These are phyloP conservation scores for Scaptomyza hsui DNA, from an alignment of 1,140 invertebrate genomes.

Conservation along the genomic window DNA sequence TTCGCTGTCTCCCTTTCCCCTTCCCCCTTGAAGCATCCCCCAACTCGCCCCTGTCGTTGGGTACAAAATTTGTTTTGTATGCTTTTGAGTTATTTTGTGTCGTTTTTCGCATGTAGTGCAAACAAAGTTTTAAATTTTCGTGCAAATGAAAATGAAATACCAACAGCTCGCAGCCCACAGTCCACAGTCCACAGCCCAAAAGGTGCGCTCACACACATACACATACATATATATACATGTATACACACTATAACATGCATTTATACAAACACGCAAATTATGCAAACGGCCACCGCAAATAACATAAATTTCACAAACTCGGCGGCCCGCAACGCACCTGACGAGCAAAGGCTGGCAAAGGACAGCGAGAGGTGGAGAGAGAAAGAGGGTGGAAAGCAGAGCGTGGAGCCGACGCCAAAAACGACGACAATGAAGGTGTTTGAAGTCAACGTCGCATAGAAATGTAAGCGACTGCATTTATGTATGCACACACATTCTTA, in stretches of 20 bases:
- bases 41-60: background rate
- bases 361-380: background rate
- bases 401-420: slow-evolving; percentile 7
- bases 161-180: slow-evolving; percentile 52
- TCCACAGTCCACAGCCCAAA: background rate
- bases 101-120: slow-evolving; percentile 40
- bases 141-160: slow-evolving; percentile 70
- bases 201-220: slow-evolving; percentile 15
- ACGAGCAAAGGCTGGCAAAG: slow-evolving; percentile 15
- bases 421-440: slow-evolving; percentile 63
- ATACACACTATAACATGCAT: slow-evolving; percentile 39
- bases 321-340: slow-evolving; percentile 72
- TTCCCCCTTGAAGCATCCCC: slow-evolving; percentile 15
- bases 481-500: slow-evolving; percentile 3
- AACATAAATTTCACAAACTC: slow-evolving; percentile 79
- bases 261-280: slow-evolving; percentile 80
- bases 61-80: slow-evolving; percentile 14
- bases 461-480: slow-evolving; percentile 63
- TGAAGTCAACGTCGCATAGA: slow-evolving; percentile 62
- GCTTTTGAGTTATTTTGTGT: slow-evolving; percentile 45
- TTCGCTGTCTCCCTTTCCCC: too few species aligned
- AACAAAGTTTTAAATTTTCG: slow-evolving; percentile 71
- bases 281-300: slow-evolving; percentile 81
- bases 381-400: background rate
- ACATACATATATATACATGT: slow-evolving; percentile 9